A percentile compares a stretch with the other conserved stretches of the same genome.
phyloP scores from a whole-genome alignment of 2,797 vertebrate genomes.

The Uromys caudimaculatus region DNA sequence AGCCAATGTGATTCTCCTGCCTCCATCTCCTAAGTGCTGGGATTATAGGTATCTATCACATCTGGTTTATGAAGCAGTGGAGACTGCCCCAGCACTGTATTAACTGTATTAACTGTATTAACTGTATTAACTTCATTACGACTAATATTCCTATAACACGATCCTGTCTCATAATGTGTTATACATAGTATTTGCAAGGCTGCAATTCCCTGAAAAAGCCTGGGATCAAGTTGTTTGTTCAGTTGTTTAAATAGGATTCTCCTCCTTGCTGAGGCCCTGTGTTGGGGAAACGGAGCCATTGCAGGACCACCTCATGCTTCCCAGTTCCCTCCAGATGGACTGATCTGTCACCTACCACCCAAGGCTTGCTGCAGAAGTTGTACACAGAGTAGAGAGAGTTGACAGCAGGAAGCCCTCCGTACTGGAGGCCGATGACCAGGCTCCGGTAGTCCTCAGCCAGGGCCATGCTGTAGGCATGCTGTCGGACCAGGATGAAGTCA shows the following conservation, averaged over 20 bases:
- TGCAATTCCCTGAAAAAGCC: not conserved
- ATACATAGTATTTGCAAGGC: not conserved
- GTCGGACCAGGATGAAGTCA: constrained; percentile 95
- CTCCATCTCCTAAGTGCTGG: not conserved
- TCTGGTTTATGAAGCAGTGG: not conserved
- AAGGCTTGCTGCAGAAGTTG: constrained; percentile 99
- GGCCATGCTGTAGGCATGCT: constrained; percentile 97
- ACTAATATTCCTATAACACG: not conserved
- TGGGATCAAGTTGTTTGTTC: not conserved
- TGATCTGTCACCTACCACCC: constrained; percentile 88
- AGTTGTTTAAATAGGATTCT: not conserved
- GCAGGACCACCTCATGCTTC: not conserved
- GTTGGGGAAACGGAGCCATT: not conserved
- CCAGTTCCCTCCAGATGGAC: not conserved
- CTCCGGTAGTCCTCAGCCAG: constrained; percentile 96
- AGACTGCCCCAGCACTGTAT: not conserved
- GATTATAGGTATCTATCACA: not conserved
- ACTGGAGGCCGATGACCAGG: constrained; percentile 96
- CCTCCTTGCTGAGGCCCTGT: not conserved
- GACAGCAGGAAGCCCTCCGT: constrained; percentile 91
- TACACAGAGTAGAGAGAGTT: constrained; percentile 98
- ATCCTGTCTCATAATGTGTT: not conserved
- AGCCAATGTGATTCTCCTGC: not conserved
- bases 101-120: not conserved
- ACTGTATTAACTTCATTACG: not conserved